phyloP scores from a whole-genome alignment of 2,797 vertebrate genomes.

The Erpetoichthys calabaricus region DNA sequence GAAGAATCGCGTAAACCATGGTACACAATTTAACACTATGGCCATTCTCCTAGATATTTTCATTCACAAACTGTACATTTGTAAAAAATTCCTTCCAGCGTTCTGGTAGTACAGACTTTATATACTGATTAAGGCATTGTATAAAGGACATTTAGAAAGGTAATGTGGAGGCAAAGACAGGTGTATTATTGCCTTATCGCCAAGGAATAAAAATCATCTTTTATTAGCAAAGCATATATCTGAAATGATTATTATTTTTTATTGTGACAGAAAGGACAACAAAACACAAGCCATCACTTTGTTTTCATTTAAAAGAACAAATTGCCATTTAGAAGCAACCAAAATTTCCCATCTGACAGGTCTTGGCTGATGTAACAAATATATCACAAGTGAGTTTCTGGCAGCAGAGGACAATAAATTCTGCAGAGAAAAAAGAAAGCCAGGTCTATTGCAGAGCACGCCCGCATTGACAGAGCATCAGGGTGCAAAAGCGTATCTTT shows the following conservation, averaged over 20 bases:
- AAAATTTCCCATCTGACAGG: background rate
- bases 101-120: too few species aligned
- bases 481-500: background rate
- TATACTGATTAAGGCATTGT: too few species aligned
- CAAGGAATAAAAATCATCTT: background rate
- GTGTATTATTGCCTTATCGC: background rate
- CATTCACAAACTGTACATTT: too few species aligned
- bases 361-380: background rate
- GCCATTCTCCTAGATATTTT: too few species aligned
- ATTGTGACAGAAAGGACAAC: background rate
- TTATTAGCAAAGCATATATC: background rate
- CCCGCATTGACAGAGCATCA: background rate
- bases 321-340: background rate
- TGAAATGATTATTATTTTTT: background rate
- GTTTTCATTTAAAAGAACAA: background rate
- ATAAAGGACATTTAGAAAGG: too few species aligned
- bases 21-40: too few species aligned
- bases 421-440: too few species aligned
- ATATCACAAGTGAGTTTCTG: background rate
- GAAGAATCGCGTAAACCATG: too few species aligned
- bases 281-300: background rate
- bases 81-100: too few species aligned
- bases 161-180: background rate
- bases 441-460: too few species aligned
- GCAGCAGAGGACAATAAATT: too few species aligned